Evolutionary conservation across 2,113 vertebrate species (phyloP).

Genomic region (Pachyramphus minor): DNA sequence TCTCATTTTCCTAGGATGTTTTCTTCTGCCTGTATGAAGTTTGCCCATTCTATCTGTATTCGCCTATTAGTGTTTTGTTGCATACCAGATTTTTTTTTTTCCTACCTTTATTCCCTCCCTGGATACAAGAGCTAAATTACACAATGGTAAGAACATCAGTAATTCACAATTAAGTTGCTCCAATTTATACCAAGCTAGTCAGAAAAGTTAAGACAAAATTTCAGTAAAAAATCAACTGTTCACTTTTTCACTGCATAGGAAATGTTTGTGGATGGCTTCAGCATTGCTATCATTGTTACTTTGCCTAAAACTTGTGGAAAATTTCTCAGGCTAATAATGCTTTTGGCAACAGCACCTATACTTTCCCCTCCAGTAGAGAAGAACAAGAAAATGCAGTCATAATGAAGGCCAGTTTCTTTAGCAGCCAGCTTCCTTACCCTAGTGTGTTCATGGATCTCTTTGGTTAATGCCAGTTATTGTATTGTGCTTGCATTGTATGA

Average conservation of each 20-base stretch:
- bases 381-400: not conserved
- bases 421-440: not conserved
- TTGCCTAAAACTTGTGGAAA: not conserved
- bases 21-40: not conserved
- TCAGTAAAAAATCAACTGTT: not conserved
- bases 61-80: not conserved
- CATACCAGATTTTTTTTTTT: not conserved
- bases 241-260: not conserved
- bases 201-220: not conserved
- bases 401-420: not conserved
- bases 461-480: not conserved
- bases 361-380: not conserved
- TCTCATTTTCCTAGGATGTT: conserved; percentile 24
- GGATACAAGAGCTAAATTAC: not conserved
- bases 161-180: not conserved
- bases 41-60: not conserved
- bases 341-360: not conserved
- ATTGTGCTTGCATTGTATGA: not conserved
- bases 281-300: not conserved
- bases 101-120: not conserved
- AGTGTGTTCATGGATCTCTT: not conserved
- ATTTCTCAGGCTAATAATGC: not conserved
- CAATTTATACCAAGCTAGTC: not conserved
- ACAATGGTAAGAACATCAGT: not conserved
- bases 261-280: not conserved